phyloP scores from a whole-genome alignment of 2,888 invertebrate species.

The Sthenelais limicola region DNA sequence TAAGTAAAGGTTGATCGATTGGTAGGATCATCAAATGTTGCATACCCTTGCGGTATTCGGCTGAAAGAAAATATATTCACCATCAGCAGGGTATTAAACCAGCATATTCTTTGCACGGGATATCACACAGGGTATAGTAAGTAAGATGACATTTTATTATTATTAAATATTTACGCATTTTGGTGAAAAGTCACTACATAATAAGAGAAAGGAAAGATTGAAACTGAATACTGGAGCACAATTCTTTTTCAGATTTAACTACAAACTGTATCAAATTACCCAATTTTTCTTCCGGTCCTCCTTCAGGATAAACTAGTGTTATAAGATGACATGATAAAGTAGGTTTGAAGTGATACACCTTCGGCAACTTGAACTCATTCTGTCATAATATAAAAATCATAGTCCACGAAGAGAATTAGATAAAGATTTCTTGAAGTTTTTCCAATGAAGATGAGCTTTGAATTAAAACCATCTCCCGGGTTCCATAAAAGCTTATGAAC shows the following conservation, averaged over 20 bases:
- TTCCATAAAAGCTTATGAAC: no score
- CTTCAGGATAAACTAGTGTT: constrained; percentile 81
- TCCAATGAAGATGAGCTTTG: no score
- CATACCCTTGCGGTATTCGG: constrained; percentile 78
- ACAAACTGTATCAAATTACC: constrained; percentile 74
- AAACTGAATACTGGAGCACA: background rate
- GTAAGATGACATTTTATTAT: no score
- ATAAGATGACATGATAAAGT: constrained; percentile 83
- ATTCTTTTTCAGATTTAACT: background rate
- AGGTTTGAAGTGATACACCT: constrained; percentile 84
- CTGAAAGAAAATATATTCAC: constrained; percentile 73
- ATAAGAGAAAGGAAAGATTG: background rate
- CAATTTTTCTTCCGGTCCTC: constrained; percentile 79
- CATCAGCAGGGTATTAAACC: background rate
- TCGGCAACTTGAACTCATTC: constrained; percentile 77
- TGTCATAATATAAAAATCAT: no score
- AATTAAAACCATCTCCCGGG: no score
- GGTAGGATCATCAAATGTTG: constrained; percentile 83
- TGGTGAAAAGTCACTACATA: background rate
- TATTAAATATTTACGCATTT: no score
- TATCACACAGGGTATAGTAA: background rate
- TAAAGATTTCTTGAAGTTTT: no score
- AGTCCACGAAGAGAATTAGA: no score
- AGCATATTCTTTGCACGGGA: background rate
- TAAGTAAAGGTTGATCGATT: constrained; percentile 81